These are phyloP conservation scores for Riparia riparia DNA, from an alignment of 2,113 vertebrate species.

Conservation along the genomic window DNA sequence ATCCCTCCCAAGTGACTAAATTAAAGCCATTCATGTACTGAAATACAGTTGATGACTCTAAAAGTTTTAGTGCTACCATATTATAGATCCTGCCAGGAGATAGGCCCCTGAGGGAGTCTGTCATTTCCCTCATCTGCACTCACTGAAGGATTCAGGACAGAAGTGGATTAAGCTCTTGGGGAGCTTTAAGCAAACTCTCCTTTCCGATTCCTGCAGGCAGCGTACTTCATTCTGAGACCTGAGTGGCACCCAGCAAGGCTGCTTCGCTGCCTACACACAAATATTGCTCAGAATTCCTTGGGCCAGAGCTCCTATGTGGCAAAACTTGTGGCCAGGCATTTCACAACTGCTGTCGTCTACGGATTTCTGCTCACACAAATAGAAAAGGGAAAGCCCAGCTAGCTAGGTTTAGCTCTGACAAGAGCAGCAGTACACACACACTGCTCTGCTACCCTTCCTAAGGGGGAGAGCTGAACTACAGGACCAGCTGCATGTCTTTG, in stretches of 20 bases:
- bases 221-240: rapidly evolving
- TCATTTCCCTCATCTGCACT: not conserved
- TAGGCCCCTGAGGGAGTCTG: not conserved
- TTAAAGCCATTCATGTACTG: not conserved
- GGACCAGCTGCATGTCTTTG: rapidly evolving
- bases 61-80: rapidly evolving
- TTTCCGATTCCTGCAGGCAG: not conserved
- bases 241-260: not conserved
- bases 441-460: not conserved
- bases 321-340: rapidly evolving
- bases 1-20: not conserved
- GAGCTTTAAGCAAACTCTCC: not conserved
- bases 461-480: no score
- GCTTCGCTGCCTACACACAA: not conserved
- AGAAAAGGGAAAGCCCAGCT: not conserved
- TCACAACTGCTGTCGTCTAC: not conserved
- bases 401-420: not conserved
- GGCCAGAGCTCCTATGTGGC: not conserved
- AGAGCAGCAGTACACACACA: not conserved
- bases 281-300: not conserved
- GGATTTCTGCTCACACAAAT: not conserved
- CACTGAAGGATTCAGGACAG: not conserved
- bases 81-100: not conserved
- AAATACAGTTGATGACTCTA: not conserved
- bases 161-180: not conserved